Conservation (phyloP, 2,888 invertebrate genomes). For the Agrypnus murinus region DNA sequence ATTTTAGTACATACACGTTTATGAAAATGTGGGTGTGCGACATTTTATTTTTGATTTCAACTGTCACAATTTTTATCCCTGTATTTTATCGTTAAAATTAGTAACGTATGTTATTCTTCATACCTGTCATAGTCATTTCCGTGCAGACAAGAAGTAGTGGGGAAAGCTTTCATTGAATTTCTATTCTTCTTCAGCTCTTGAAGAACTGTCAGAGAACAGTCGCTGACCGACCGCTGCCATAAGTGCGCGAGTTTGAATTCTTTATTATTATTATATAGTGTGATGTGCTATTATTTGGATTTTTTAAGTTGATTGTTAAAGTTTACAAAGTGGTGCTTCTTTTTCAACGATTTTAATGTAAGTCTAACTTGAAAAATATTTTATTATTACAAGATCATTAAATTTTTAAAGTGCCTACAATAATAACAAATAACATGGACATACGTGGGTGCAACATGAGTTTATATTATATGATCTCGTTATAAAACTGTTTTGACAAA, state of each 20-base stretch:
- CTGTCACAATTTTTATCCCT: too few relatives aligned
- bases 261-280: conserved; percentile 46
- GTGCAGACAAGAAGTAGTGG: conserved; percentile 37
- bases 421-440: too few relatives aligned
- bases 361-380: too few relatives aligned
- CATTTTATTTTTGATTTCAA: too few relatives aligned
- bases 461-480: neutral
- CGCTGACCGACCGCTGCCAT: conserved; percentile 59
- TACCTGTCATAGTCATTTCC: conserved; percentile 47
- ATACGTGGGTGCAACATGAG: conserved; percentile 17
- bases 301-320: conserved; percentile 15
- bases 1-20: too few relatives aligned
- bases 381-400: too few relatives aligned
- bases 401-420: too few relatives aligned
- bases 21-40: too few relatives aligned
- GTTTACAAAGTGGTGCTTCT: conserved; percentile 16
- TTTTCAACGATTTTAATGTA: conserved; percentile 20
- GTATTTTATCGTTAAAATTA: conserved; percentile 32
- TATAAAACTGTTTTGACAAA: too few relatives aligned
- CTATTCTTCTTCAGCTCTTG: conserved; percentile 58
- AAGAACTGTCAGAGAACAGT: conserved; percentile 60
- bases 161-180: conserved; percentile 63
- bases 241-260: conserved; percentile 56
- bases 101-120: conserved; percentile 41
- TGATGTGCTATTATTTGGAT: conserved; percentile 56